Conservation (phyloP, 2,888 invertebrate species). For the Cantharis lateralis region DNA sequence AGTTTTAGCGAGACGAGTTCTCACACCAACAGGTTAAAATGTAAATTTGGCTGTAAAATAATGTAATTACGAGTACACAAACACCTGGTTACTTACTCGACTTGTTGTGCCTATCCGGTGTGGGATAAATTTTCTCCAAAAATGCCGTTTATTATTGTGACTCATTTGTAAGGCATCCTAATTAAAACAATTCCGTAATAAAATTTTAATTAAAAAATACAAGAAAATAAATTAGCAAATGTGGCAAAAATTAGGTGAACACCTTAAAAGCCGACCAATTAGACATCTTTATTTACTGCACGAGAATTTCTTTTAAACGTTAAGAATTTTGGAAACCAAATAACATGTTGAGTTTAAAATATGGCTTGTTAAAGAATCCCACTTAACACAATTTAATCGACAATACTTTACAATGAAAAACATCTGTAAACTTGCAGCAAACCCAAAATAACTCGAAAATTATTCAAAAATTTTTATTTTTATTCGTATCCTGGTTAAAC, state of each 20-base stretch:
- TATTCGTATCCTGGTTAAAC: constrained; percentile 5
- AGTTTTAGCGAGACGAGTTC: background rate
- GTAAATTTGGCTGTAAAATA: background rate
- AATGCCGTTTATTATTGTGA: constrained; percentile 25
- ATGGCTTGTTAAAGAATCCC: constrained; percentile 29
- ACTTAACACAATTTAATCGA: constrained; percentile 40
- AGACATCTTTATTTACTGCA: background rate
- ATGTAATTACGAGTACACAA: background rate
- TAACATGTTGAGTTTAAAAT: constrained; percentile 26
- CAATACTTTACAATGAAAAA: constrained; percentile 37
- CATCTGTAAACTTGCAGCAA: constrained; percentile 33
- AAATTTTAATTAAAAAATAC: constrained; percentile 27
- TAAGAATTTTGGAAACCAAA: constrained; percentile 25
- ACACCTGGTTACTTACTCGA: constrained; percentile 21
- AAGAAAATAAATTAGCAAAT: background rate
- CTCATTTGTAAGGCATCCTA: constrained; percentile 33
- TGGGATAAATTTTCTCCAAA: constrained; percentile 27
- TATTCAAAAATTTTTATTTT: constrained; percentile 30
- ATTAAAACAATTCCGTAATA: constrained; percentile 23
- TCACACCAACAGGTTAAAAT: background rate
- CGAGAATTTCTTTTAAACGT: background rate
- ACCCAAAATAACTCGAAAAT: constrained; percentile 31
- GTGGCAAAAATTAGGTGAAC: background rate
- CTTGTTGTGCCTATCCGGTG: constrained; percentile 19
- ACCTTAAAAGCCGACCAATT: background rate